Conservation (phyloP, 2,113 vertebrate genomes). For the Felis catus region F.catus_Fca126_mat1.0 CM031419.1:191495501-191496000, state of each 20-base stretch:
- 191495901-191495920: background rate
- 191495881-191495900: background rate
- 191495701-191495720: background rate
- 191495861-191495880: background rate
- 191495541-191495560: background rate
- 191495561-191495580: background rate
- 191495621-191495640: background rate
- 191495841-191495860: background rate
- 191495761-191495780: background rate
- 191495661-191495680: background rate
- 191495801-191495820: slow-evolving; percentile 29
- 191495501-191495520: background rate
- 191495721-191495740: background rate
- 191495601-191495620: background rate
- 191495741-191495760: background rate
- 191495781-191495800: background rate
- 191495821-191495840: background rate
- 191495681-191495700: background rate
- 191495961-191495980: background rate
- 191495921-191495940: background rate
- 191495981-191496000: background rate
- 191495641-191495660: background rate
- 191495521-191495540: background rate
- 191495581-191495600: background rate
- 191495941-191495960: background rate